Conservation (phyloP, 2,888 invertebrate species). For the Agrilus biguttatus region DNA sequence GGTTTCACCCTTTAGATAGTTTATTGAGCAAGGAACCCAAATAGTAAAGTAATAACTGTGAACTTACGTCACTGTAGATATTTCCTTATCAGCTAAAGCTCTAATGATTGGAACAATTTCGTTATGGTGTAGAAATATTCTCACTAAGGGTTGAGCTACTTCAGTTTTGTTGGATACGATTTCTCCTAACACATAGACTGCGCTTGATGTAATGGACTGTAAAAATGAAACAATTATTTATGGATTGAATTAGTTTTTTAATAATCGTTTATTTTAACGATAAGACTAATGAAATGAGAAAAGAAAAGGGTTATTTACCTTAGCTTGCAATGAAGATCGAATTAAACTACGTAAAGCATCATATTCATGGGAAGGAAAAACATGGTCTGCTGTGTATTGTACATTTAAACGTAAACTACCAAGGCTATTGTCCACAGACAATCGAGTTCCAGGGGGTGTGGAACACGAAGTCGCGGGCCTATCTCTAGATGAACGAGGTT, state of each 20-base stretch:
- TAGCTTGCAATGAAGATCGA: constrained; percentile 52
- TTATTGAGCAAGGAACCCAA: too few species aligned
- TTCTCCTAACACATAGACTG: constrained; percentile 75
- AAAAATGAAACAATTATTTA: constrained; percentile 14
- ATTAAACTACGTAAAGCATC: constrained; percentile 62
- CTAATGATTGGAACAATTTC: constrained; percentile 73
- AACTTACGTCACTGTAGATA: constrained; percentile 76
- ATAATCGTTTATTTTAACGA: neutral
- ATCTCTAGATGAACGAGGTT: constrained; percentile 51
- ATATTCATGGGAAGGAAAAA: constrained; percentile 72
- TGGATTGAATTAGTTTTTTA: neutral
- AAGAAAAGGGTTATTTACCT: constrained; percentile 31
- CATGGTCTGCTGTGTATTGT: constrained; percentile 80
- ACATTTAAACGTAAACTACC: constrained; percentile 76
- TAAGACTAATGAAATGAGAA: neutral
- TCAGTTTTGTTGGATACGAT: constrained; percentile 76
- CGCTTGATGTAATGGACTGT: constrained; percentile 64
- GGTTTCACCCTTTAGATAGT: too few species aligned
- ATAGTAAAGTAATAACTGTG: neutral
- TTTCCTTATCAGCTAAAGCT: constrained; percentile 73
- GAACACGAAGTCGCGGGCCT: constrained; percentile 46
- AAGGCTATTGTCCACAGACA: constrained; percentile 50
- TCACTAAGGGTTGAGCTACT: constrained; percentile 76
- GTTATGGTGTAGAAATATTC: constrained; percentile 73
- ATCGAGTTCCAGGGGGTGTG: constrained; percentile 59